Percentiles rank a stretch among this genome's conserved stretches.
phyloP scores from a whole-genome alignment of 2,888 invertebrate species.

The Melipona bicolor region DNA sequence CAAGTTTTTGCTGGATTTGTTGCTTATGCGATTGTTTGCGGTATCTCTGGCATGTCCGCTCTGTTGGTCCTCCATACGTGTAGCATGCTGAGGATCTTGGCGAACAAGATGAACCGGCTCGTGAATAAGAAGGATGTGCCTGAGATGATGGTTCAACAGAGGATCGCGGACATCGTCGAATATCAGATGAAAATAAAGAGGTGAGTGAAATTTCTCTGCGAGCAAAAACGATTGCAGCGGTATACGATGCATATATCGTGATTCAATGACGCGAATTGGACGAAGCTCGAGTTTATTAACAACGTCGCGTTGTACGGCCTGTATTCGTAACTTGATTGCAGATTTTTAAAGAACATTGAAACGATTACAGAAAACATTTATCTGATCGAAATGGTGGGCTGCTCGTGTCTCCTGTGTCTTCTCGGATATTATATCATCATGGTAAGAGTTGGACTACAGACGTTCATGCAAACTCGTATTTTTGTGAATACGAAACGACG shows the following conservation, averaged over 20 bases:
- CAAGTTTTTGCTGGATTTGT: slow-evolving; percentile 71
- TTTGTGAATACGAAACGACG: neutral
- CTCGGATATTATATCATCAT: slow-evolving; percentile 73
- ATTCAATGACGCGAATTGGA: neutral
- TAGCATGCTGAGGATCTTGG: slow-evolving; percentile 60
- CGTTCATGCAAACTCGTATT: neutral
- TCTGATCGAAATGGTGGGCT: slow-evolving; percentile 76
- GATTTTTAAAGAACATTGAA: slow-evolving; percentile 74
- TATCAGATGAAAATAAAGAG: slow-evolving; percentile 43
- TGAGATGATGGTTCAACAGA: neutral
- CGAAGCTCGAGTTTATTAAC: neutral
- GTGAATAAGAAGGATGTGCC: neutral
- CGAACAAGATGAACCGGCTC: slow-evolving; percentile 20
- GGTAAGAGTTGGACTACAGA: slow-evolving; percentile 27
- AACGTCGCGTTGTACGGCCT: neutral
- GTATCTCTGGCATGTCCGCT: slow-evolving; percentile 70
- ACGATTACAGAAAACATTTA: slow-evolving; percentile 71
- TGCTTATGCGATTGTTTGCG: slow-evolving; percentile 64
- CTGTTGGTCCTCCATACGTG: slow-evolving; percentile 73
- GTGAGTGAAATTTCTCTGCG: slow-evolving; percentile 19
- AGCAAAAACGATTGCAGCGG: neutral
- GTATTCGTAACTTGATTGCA: slow-evolving; percentile 43
- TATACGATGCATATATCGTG: neutral
- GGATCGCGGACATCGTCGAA: slow-evolving; percentile 42
- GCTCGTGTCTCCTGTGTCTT: slow-evolving; percentile 75